Evolutionary conservation across 2,888 invertebrate genomes (phyloP).

Genomic region (Oxytorus armatus): DNA sequence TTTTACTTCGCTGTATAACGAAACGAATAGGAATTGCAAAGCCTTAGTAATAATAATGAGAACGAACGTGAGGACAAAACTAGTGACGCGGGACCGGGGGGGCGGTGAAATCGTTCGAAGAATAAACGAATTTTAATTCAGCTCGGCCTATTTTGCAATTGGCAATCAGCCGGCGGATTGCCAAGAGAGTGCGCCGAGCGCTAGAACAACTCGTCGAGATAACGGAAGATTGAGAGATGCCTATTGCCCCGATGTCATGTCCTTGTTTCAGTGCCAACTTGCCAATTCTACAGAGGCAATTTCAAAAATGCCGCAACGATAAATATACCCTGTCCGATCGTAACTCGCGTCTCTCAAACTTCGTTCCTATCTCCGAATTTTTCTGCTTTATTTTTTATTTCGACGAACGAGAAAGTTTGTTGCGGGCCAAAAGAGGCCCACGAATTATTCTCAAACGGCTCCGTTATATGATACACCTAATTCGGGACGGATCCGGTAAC

Average conservation of each 20-base stretch:
- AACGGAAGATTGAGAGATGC: conserved; percentile 28
- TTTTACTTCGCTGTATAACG: no score
- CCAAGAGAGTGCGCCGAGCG: neutral
- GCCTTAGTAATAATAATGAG: conserved; percentile 23
- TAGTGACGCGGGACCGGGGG: conserved; percentile 24
- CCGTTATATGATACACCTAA: no score
- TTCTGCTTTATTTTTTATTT: no score
- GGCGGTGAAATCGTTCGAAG: conserved; percentile 37
- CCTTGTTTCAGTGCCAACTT: conserved; percentile 29
- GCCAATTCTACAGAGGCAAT: conserved; percentile 1
- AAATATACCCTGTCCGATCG: no score
- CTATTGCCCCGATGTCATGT: neutral
- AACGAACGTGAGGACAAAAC: conserved; percentile 4
- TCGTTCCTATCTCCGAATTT: no score
- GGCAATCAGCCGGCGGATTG: conserved; percentile 76
- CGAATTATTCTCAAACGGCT: no score
- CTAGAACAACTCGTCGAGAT: conserved; percentile 34
- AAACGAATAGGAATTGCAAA: no score
- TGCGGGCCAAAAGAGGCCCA: no score
- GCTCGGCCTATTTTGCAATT: conserved; percentile 76
- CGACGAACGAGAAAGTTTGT: no score
- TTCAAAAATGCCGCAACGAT: no score
- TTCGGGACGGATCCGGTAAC: no score
- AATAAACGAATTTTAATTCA: conserved; percentile 71
- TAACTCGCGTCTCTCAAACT: no score